A percentile compares a stretch with the other conserved stretches of the same genome.
These are phyloP conservation scores for Parnassius orleans DNA, from an alignment of 2,888 invertebrate species.

Conservation along the genomic window DNA sequence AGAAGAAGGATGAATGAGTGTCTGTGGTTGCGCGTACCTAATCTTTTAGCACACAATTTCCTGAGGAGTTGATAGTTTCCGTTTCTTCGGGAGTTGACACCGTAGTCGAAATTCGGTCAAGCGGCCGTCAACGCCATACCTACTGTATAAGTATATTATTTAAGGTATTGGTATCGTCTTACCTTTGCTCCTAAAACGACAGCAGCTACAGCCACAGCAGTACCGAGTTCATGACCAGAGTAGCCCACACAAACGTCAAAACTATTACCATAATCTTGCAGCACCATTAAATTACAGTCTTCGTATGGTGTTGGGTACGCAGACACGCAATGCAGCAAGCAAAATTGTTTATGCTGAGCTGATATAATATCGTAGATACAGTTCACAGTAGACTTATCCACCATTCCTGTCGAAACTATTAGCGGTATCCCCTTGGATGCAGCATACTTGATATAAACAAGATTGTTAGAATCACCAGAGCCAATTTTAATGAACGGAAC, in stretches of 20 bases:
- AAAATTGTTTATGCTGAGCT: constrained; percentile 82
- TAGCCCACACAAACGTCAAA: constrained; percentile 88
- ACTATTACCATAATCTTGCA: constrained; percentile 81
- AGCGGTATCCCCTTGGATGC: constrained; percentile 83
- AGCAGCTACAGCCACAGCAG: constrained; percentile 84
- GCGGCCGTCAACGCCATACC: too few species aligned
- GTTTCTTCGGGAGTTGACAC: too few species aligned
- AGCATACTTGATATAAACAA: constrained; percentile 84
- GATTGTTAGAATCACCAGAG: constrained; percentile 91
- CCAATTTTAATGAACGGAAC: constrained; percentile 92
- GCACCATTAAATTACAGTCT: constrained; percentile 85
- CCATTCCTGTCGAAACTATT: constrained; percentile 91
- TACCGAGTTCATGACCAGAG: constrained; percentile 90
- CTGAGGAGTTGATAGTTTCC: too few species aligned
- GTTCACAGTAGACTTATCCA: constrained; percentile 82
- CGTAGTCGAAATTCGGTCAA: too few species aligned
- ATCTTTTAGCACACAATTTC: too few species aligned
- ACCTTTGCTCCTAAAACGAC: constrained; percentile 89
- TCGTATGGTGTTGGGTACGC: constrained; percentile 87
- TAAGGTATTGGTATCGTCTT: background rate
- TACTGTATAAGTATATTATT: too few species aligned
- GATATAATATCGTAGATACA: constrained; percentile 83
- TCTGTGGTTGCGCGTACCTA: too few species aligned
- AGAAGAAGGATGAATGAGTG: too few species aligned
- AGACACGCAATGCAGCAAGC: constrained; percentile 89